Evolutionary conservation across 1,140 invertebrate genomes (phyloP).

Genomic region (Tetragnatha versicolor): DNA sequence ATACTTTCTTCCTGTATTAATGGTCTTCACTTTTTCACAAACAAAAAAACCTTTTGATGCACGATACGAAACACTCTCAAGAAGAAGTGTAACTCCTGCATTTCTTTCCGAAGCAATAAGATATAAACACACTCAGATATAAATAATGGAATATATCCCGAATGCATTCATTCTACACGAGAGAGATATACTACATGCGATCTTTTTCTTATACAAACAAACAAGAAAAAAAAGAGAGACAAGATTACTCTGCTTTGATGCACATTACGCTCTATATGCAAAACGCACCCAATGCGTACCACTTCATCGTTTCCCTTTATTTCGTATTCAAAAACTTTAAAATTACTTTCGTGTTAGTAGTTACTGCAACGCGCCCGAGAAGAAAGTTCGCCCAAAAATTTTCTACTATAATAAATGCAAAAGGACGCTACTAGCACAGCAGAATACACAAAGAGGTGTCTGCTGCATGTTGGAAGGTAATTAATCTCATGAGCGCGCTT

Average conservation of each 20-base stretch:
- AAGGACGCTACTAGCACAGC: not conserved
- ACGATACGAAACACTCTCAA: too few species aligned
- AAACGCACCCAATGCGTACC: not conserved
- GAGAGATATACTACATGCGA: too few species aligned
- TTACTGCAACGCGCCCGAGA: not conserved
- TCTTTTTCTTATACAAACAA: too few species aligned
- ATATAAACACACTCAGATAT: too few species aligned
- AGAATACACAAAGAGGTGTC: not conserved
- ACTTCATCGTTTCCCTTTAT: not conserved
- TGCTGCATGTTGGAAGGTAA: not conserved
- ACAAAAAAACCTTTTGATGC: too few species aligned
- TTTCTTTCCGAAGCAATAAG: too few species aligned
- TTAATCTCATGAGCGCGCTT: not conserved
- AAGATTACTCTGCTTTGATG: conserved; percentile 9
- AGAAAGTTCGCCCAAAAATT: not conserved
- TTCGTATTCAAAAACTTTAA: not conserved
- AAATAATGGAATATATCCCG: too few species aligned
- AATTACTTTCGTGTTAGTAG: not conserved
- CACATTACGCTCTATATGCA: conserved; percentile 18
- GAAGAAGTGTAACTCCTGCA: too few species aligned
- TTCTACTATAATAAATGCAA: conserved; percentile 2
- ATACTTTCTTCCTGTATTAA: too few species aligned
- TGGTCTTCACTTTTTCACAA: too few species aligned
- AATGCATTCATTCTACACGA: too few species aligned
- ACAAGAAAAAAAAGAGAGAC: conserved; percentile 1